Evolutionary conservation across 2,888 invertebrate species (phyloP).

Genomic region (Euplagia quadripunctaria): DNA sequence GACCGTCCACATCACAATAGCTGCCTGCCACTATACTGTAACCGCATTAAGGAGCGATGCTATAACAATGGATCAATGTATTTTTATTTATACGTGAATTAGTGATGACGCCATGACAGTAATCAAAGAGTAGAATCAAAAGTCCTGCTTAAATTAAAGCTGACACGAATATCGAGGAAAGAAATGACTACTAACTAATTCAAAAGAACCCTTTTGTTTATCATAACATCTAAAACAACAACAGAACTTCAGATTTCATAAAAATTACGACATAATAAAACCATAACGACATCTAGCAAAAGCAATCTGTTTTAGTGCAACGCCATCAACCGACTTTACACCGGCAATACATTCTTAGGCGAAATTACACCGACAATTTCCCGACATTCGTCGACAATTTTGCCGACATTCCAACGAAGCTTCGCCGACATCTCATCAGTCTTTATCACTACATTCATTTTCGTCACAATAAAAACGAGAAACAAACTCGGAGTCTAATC

Average conservation of each 20-base stretch:
- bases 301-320: constrained; percentile 49
- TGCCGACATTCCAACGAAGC: constrained; percentile 20
- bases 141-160: too few species aligned
- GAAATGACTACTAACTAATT: too few species aligned
- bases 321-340: constrained; percentile 41
- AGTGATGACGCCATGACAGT: too few species aligned
- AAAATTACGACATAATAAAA: constrained; percentile 36
- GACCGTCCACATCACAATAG: too few species aligned
- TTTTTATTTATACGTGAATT: too few species aligned
- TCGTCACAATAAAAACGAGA: constrained; percentile 49
- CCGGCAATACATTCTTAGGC: constrained; percentile 45
- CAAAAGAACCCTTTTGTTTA: background rate
- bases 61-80: too few species aligned
- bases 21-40: too few species aligned
- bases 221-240: background rate
- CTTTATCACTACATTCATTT: constrained; percentile 55
- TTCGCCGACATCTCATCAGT: constrained; percentile 47
- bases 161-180: too few species aligned
- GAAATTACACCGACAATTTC: constrained; percentile 28
- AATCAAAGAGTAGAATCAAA: too few species aligned
- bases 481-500: constrained; percentile 48
- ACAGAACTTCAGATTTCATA: constrained; percentile 27
- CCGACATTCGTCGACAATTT: constrained; percentile 28
- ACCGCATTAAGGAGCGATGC: too few species aligned
- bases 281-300: constrained; percentile 28